Evolutionary conservation across 92 coral and sea anemone genomes (phyloP).

Genomic region (Porites evermanni): DNA sequence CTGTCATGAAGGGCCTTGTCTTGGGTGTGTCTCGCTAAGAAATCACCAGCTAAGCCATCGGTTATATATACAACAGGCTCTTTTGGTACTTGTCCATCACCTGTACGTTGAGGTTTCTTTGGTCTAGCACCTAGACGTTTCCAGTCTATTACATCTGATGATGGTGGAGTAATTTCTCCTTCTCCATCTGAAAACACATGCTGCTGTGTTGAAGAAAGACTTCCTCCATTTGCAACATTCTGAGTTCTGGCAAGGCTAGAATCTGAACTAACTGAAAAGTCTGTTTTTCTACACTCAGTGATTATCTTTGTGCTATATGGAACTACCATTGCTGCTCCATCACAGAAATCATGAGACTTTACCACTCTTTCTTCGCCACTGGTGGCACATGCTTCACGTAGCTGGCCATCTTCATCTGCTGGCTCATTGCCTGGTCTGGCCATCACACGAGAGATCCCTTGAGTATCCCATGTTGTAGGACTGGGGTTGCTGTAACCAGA

Average conservation of each 20-base stretch:
- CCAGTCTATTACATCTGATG: neutral
- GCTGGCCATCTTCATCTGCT: neutral
- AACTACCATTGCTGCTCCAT: neutral
- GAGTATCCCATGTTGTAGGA: neutral
- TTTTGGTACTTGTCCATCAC: neutral
- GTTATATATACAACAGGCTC: neutral
- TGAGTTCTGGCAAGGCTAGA: neutral
- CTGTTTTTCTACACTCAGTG: neutral
- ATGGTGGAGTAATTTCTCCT: neutral
- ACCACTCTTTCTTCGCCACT: neutral
- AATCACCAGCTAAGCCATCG: slow-evolving; percentile 3
- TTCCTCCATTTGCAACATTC: neutral
- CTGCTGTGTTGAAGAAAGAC: neutral
- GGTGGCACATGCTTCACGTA: neutral
- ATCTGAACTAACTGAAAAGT: neutral
- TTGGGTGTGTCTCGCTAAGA: slow-evolving; percentile 21
- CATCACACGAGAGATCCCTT: neutral
- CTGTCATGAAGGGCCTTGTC: slow-evolving; percentile 18
- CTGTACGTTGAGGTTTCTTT: neutral
- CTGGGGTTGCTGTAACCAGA: no score
- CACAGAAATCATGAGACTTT: neutral
- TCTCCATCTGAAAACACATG: neutral
- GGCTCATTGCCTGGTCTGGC: neutral
- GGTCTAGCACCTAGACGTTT: slow-evolving; percentile 31
- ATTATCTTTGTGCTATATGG: neutral